Conservation (phyloP, 2,888 invertebrate genomes). For the Tridacna crocea region DNA sequence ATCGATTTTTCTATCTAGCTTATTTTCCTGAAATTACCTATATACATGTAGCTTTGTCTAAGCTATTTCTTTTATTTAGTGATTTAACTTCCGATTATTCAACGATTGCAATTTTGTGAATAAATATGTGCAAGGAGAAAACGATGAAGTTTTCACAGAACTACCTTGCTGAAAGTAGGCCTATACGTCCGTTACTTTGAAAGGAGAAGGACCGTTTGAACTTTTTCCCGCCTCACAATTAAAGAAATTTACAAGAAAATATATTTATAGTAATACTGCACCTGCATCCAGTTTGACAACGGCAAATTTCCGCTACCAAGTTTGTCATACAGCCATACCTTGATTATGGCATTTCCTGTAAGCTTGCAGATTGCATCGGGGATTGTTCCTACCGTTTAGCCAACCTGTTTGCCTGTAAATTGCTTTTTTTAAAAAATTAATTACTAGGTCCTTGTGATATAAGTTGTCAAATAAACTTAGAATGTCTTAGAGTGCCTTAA, state of each 20-base stretch:
- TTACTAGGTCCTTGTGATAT: neutral
- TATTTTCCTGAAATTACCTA: neutral
- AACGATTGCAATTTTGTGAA: neutral
- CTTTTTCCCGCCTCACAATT: neutral
- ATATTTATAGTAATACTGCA: neutral
- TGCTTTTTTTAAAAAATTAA: neutral
- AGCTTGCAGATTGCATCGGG: neutral
- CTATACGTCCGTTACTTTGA: neutral
- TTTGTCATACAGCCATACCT: neutral
- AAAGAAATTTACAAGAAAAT: constrained; percentile 3
- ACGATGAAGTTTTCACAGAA: neutral
- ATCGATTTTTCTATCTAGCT: too few relatives aligned
- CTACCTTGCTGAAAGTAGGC: too few relatives aligned
- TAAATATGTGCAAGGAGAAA: neutral
- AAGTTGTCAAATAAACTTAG: neutral
- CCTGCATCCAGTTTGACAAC: neutral
- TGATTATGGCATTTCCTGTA: neutral
- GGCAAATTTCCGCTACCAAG: neutral
- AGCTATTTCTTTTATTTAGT: neutral
- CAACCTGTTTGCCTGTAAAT: neutral
- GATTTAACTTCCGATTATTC: neutral
- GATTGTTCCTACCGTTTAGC: neutral
- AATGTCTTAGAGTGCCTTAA: neutral
- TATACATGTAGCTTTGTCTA: neutral
- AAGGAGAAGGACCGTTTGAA: neutral